Conservation (phyloP, 92 coral and sea anemone species). For the Phymanthus crucifer region DNA sequence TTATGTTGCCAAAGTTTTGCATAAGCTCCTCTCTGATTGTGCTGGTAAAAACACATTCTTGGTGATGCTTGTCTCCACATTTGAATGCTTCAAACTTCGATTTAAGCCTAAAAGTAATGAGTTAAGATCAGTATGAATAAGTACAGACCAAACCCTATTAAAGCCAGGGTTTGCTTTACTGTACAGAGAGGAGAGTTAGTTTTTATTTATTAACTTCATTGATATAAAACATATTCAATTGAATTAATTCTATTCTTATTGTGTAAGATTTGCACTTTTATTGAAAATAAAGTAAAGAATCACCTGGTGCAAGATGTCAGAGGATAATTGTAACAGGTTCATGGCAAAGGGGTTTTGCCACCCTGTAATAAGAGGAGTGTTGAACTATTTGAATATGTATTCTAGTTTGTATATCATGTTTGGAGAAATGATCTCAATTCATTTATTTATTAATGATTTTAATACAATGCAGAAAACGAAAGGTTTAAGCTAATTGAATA, state of each 20-base stretch:
- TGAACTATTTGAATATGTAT: background rate
- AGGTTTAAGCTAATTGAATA: background rate
- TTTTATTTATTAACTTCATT: background rate
- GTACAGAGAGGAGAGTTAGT: background rate
- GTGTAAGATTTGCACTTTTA: constrained; percentile 4
- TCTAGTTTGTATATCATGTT: constrained; percentile 6
- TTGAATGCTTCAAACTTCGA: background rate
- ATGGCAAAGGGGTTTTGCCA: background rate
- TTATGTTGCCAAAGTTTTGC: background rate
- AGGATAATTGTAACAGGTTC: background rate
- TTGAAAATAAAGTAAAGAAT: background rate
- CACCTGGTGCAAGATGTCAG: background rate
- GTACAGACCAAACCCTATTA: constrained; percentile 8
- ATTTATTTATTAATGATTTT: background rate
- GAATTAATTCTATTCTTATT: constrained; percentile 1
- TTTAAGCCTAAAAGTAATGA: background rate
- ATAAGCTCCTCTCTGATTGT: background rate
- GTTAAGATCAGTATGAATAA: background rate
- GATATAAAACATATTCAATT: constrained; percentile 7
- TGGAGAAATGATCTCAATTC: constrained; percentile 7
- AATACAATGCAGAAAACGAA: constrained; percentile 1
- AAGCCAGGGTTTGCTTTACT: constrained; percentile 1
- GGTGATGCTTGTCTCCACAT: background rate
- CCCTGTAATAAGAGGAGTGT: constrained; percentile 8
- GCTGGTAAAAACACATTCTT: background rate